Evolutionary conservation across 23 tunicate species (phyloP), one percentile per base, ranked within the genome.

Genomic region (Styela clava): DNA sequence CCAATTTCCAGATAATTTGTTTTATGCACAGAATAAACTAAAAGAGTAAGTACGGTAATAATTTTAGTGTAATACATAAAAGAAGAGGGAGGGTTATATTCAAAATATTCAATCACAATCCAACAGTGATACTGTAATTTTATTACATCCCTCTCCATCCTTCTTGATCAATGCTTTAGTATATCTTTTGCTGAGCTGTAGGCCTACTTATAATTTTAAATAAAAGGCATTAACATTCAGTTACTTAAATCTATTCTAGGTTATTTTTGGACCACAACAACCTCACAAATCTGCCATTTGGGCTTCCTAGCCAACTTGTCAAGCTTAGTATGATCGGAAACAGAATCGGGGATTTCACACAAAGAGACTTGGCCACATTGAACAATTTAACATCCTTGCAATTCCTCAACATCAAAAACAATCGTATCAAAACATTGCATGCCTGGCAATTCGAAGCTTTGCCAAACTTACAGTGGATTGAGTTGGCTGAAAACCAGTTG

Each of bases 11-110:
- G 85, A 79, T n/a, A 27, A 72, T 28, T 23, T 56, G 5, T 88
- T 71, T 56, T 2, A 35, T 1, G 22, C 34, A 19, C 94, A 88
- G 32, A 63, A 37, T 23, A 71, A 84, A 29, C 63, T 88, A n/a
- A 61, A 27, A 77, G 29, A 20, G 93, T 88, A 77, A 83, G 93
- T 84, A 34, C 2, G 7, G 12, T 44, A 44, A 44, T 44, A n/a
- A n/a, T n/a, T n/a, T n/a, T n/a, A n/a, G n/a, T n/a, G n/a, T n/a
- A n/a, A n/a, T n/a, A n/a, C n/a, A n/a, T n/a, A n/a, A n/a, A n/a
- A n/a, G n/a, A n/a, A n/a, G n/a, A n/a, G n/a, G n/a, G n/a, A n/a
- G n/a, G n/a, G n/a, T n/a, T n/a, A n/a, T n/a, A n/a, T n/a, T n/a
- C n/a, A n/a, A n/a, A n/a, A n/a, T n/a, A n/a, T n/a, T n/a, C n/a